Conservation (phyloP, 2,888 invertebrate species). For the Leptothorax acervorum region DNA sequence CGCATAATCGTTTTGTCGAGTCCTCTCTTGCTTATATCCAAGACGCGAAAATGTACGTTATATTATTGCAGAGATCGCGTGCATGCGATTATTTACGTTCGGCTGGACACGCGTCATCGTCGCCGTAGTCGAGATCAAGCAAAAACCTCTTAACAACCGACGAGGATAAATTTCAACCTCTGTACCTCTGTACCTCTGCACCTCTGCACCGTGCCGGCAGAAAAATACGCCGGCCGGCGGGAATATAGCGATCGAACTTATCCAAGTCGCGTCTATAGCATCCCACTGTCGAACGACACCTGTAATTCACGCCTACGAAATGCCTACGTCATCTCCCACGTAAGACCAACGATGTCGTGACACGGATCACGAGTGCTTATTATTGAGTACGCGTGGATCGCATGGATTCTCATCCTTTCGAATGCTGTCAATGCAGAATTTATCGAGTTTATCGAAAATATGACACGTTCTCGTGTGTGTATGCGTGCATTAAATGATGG, state of each 20-base stretch:
- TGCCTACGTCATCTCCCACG: constrained; percentile 68
- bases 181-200: background rate
- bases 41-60: background rate
- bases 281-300: constrained; percentile 64
- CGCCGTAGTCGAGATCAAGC: background rate
- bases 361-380: constrained; percentile 68
- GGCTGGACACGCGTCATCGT: background rate
- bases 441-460: background rate
- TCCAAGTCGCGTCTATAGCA: background rate
- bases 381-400: constrained; percentile 44
- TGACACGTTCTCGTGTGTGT: background rate
- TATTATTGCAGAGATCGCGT: constrained; percentile 29
- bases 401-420: constrained; percentile 40
- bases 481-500: background rate
- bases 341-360: constrained; percentile 54
- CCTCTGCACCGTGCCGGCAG: no score
- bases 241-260: background rate
- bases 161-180: background rate
- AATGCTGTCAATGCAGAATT: background rate
- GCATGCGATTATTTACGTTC: constrained; percentile 10
- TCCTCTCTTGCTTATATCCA: constrained; percentile 57
- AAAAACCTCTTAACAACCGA: background rate
- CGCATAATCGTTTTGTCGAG: constrained; percentile 26
- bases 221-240: background rate
- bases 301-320: constrained; percentile 73